These are phyloP conservation scores for Agonopterix heracliana DNA, from an alignment of 2,888 invertebrate species.

Conservation along the genomic window DNA sequence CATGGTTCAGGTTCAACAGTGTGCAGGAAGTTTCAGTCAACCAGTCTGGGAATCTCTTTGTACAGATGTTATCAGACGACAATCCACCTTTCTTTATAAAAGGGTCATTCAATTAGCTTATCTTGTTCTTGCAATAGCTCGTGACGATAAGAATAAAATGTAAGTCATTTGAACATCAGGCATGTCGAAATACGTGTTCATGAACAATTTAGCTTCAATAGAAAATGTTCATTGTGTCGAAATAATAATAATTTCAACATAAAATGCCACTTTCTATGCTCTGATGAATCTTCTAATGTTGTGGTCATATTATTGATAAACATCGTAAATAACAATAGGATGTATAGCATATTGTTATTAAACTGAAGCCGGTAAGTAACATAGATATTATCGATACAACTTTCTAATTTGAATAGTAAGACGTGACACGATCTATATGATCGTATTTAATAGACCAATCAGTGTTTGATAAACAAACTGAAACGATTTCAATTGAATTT, in stretches of 20 bases:
- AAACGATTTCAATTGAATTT: constrained; percentile 30
- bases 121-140: constrained; percentile 4
- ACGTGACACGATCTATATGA: constrained; percentile 37
- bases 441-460: constrained; percentile 23
- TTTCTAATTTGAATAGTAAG: constrained; percentile 56
- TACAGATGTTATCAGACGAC: constrained; percentile 7
- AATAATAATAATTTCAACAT: constrained; percentile 19
- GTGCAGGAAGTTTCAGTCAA: too few species aligned
- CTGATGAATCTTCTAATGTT: constrained; percentile 41
- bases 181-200: constrained; percentile 1
- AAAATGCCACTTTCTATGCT: constrained; percentile 42
- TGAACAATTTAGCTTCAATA: constrained; percentile 4
- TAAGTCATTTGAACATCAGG: not conserved
- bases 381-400: constrained; percentile 40
- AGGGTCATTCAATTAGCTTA: constrained; percentile 6
- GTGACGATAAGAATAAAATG: constrained; percentile 4
- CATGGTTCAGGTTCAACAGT: too few species aligned
- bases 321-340: constrained; percentile 25
- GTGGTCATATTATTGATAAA: constrained; percentile 34
- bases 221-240: constrained; percentile 12
- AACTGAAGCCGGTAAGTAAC: constrained; percentile 7
- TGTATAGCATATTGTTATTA: constrained; percentile 28
- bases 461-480: constrained; percentile 25
- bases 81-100: constrained; percentile 2
- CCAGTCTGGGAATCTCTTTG: too few species aligned